A percentile compares a stretch with the other conserved stretches of the same genome.
phyloP scores from a whole-genome alignment of 2,888 invertebrate species.

The Macrosiphum euphorbiae region DNA sequence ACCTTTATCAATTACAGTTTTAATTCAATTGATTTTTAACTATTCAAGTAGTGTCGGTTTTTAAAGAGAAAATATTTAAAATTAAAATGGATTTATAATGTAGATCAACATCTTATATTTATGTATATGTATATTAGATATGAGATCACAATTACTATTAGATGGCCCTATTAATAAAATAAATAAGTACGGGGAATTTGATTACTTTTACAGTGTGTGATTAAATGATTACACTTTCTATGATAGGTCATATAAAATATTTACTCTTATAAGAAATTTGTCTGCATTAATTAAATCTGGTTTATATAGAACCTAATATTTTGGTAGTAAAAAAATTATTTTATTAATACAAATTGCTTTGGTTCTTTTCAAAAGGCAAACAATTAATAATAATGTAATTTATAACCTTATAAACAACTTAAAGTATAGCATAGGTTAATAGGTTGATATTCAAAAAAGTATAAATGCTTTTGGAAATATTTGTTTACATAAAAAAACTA shows the following conservation, averaged over 20 bases:
- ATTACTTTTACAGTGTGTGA: background rate
- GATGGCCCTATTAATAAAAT: background rate
- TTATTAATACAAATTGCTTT: no score
- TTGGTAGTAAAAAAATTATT: no score
- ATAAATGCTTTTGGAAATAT: no score
- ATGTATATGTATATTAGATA: background rate
- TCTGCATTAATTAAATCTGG: background rate
- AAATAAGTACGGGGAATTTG: background rate
- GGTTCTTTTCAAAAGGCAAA: no score
- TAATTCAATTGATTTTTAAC: background rate
- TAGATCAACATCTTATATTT: background rate
- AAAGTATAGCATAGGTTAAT: no score
- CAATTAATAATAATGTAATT: no score
- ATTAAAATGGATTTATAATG: background rate
- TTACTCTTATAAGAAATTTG: background rate
- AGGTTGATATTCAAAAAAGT: no score
- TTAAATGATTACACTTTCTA: background rate
- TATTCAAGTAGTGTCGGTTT: background rate
- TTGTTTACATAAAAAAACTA: no score
- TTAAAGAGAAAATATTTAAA: background rate
- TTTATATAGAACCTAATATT: background rate
- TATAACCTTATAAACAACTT: no score
- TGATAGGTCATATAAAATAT: background rate
- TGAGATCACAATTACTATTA: background rate
- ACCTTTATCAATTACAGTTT: background rate